These are phyloP conservation scores for Hylyphantes graminicola DNA, from an alignment of 1,140 invertebrate species.

Conservation along the genomic window DNA sequence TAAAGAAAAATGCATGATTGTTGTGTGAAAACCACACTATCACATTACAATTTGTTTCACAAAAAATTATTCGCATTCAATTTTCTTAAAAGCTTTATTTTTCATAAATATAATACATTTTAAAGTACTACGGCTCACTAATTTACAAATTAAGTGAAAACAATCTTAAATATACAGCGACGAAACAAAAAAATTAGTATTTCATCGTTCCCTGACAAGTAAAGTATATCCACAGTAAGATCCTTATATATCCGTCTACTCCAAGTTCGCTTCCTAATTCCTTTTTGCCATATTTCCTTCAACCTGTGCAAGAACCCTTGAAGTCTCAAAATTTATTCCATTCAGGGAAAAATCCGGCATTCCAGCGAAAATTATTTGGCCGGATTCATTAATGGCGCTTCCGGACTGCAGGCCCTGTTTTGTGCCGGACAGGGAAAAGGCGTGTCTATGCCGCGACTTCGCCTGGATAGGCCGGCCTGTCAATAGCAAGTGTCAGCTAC, in stretches of 20 bases:
- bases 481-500: no score
- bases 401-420: conserved; percentile 42
- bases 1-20: no score
- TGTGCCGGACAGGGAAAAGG: conserved; percentile 55
- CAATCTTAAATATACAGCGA: neutral
- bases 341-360: neutral
- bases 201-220: no score
- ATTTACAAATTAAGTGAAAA: neutral
- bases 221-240: no score
- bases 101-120: neutral
- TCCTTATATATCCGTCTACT: no score
- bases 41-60: no score
- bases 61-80: neutral
- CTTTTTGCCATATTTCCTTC: neutral
- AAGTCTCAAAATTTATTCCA: conserved; percentile 19
- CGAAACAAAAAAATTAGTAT: no score
- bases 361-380: conserved; percentile 58
- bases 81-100: neutral
- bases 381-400: conserved; percentile 52
- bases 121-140: neutral
- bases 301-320: conserved; percentile 27
- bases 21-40: no score
- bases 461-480: conserved; percentile 41
- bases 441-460: conserved; percentile 38
- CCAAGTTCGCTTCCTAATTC: neutral